A percentile compares a stretch with the other conserved stretches of the same genome.
These are phyloP conservation scores for Epirrhoe tristata DNA, from an alignment of 2,888 invertebrate genomes.

Conservation along the genomic window DNA sequence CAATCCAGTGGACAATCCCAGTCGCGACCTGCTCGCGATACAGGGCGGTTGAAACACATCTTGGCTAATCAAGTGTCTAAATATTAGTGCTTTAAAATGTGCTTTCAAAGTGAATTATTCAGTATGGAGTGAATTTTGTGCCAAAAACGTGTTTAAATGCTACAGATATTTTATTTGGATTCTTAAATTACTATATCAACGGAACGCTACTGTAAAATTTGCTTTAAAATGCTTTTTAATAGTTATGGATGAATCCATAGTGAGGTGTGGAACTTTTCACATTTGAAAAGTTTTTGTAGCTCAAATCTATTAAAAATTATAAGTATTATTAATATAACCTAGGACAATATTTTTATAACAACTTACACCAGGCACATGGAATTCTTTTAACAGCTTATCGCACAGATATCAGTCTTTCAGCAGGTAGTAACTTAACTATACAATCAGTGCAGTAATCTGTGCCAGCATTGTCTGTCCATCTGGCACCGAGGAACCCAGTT, in stretches of 20 bases:
- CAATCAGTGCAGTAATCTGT: constrained; percentile 82
- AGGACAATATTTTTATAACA: background rate
- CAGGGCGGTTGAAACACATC: constrained; percentile 51
- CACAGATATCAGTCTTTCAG: constrained; percentile 71
- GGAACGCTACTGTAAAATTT: no score
- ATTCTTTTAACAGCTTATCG: constrained; percentile 57
- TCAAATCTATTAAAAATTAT: background rate
- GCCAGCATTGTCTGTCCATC: constrained; percentile 80
- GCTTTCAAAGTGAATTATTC: constrained; percentile 7
- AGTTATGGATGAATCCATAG: background rate
- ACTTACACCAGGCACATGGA: background rate
- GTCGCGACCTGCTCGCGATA: constrained; percentile 64
- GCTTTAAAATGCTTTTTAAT: no score
- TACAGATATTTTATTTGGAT: background rate
- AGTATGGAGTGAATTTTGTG: background rate
- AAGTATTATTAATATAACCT: background rate
- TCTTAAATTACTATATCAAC: background rate
- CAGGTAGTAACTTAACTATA: constrained; percentile 71
- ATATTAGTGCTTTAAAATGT: constrained; percentile 18
- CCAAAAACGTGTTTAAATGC: background rate
- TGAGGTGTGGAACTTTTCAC: background rate
- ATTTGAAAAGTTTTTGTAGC: background rate
- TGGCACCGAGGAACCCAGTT: constrained; percentile 74
- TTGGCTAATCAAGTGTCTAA: constrained; percentile 14
- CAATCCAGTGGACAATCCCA: constrained; percentile 75